Evolutionary conservation across 2,888 invertebrate genomes (phyloP).

Genomic region (Epinotia brunnichana): DNA sequence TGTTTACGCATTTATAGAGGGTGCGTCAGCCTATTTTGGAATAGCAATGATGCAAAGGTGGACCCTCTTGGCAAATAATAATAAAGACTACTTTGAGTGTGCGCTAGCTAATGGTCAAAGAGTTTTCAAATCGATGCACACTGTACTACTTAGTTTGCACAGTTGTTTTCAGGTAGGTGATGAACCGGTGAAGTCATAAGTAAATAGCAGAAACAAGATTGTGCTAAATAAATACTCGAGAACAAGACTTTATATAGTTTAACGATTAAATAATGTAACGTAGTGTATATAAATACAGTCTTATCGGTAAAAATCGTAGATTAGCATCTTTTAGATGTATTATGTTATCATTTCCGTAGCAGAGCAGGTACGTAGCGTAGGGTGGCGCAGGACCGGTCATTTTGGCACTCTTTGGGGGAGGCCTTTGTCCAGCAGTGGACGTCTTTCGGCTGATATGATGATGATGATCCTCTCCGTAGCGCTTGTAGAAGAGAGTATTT

Average conservation of each 20-base stretch:
- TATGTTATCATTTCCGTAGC: no score
- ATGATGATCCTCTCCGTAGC: no score
- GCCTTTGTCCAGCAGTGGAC: no score
- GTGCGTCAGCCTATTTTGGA: conserved; percentile 20
- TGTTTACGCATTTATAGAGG: conserved; percentile 56
- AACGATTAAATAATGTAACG: neutral
- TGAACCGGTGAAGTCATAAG: neutral
- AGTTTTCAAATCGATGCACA: conserved; percentile 14
- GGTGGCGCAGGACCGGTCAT: no score
- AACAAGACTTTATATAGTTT: neutral
- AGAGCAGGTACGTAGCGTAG: no score
- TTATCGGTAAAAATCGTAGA: no score
- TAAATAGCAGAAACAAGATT: neutral
- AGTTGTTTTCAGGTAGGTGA: neutral
- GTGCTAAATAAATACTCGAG: no score
- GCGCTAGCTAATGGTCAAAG: conserved; percentile 12
- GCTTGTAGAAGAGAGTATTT: no score
- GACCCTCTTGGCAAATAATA: neutral
- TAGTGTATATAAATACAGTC: no score
- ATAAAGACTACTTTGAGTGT: conserved; percentile 8
- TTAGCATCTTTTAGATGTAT: no score
- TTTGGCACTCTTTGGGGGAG: no score
- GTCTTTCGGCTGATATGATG: no score
- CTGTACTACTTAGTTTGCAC: neutral
- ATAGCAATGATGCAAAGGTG: conserved; percentile 13